phyloP scores from a whole-genome alignment of 2,797 vertebrate species.

The Typhlichthys subterraneus region DNA sequence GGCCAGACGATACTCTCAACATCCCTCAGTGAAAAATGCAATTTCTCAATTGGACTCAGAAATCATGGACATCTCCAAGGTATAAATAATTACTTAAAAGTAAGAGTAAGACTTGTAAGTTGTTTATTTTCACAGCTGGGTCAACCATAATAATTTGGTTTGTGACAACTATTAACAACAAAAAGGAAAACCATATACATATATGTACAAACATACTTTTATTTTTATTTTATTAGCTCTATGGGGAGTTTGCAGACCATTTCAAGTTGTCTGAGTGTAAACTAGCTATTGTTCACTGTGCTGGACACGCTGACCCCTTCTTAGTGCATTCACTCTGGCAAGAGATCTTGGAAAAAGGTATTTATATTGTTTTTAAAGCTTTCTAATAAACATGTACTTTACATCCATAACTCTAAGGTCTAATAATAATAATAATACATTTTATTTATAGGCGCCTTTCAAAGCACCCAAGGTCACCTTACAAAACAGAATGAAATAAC shows the following conservation, averaged over 20 bases:
- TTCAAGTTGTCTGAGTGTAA: slow-evolving; percentile 96
- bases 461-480: no score
- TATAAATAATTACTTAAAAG: slow-evolving; percentile 85
- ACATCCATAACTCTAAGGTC: not conserved
- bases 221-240: slow-evolving; percentile 78
- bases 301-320: slow-evolving; percentile 92
- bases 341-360: slow-evolving; percentile 96
- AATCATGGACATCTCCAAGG: slow-evolving; percentile 98
- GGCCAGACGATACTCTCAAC: slow-evolving; percentile 87
- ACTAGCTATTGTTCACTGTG: slow-evolving; percentile 96
- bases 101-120: slow-evolving; percentile 45
- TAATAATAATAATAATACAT: no score
- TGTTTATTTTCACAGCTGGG: not conserved
- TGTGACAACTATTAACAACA: not conserved
- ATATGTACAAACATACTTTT: not conserved
- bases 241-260: slow-evolving; percentile 95
- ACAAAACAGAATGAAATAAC: no score
- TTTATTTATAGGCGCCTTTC: no score
- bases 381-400: not conserved
- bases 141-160: not conserved
- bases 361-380: not conserved
- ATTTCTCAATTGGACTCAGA: slow-evolving; percentile 91
- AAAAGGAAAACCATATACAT: not conserved
- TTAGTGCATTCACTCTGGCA: slow-evolving; percentile 96
- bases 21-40: slow-evolving; percentile 90